phyloP scores from a whole-genome alignment of 2,888 invertebrate species.

The Nymphalis urticae region DNA sequence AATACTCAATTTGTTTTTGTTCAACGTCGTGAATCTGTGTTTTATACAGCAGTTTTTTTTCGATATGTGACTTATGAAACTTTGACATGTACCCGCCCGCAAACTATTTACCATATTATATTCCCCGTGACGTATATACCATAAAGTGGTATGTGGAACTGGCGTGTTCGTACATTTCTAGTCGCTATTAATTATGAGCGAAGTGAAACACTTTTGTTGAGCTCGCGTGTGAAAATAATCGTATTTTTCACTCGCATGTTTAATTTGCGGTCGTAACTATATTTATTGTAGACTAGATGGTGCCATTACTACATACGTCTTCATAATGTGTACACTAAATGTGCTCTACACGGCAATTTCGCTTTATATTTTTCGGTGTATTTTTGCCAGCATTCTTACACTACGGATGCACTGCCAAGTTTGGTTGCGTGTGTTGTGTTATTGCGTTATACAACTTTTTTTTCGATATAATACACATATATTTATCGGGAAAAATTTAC shows the following conservation, averaged over 20 bases:
- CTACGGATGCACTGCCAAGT: no score
- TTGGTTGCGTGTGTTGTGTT: no score
- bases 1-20: no score
- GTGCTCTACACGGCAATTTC: neutral
- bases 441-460: no score
- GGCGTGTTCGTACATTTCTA: conserved; percentile 3
- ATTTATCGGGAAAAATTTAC: no score
- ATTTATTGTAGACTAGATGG: neutral
- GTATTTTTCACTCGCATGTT: neutral
- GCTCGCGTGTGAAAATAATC: neutral
- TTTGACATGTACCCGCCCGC: neutral
- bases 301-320: neutral
- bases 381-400: no score
- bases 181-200: conserved; percentile 4
- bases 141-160: neutral
- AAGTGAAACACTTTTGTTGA: neutral
- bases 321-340: neutral
- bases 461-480: no score
- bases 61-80: no score
- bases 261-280: neutral
- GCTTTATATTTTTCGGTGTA: no score
- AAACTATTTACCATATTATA: neutral
- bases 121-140: neutral
- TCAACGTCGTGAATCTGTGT: no score
- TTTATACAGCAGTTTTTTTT: no score